These are phyloP conservation scores for Euwallacea similis DNA, from an alignment of 1,140 invertebrate genomes.

Conservation along the genomic window DNA sequence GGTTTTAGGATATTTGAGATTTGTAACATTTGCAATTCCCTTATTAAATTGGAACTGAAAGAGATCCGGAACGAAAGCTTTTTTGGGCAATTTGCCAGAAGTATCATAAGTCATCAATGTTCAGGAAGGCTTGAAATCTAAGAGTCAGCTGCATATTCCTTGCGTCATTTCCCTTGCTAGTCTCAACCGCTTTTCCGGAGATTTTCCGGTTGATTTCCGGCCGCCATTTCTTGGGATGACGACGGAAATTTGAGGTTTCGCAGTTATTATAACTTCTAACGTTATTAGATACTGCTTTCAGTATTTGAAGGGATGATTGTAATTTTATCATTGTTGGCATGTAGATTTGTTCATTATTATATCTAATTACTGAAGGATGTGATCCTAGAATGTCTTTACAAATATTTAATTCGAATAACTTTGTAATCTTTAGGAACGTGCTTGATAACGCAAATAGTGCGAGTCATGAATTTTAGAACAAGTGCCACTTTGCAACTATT, in stretches of 20 bases:
- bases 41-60: not conserved
- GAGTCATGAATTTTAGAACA: no score
- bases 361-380: no score
- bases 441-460: no score
- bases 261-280: not conserved
- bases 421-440: no score
- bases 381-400: no score
- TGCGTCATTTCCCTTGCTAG: constrained; percentile 37
- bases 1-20: constrained; percentile 26
- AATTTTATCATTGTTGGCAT: no score
- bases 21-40: not conserved
- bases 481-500: no score
- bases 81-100: constrained; percentile 37
- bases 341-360: no score
- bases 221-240: constrained; percentile 28
- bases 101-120: constrained; percentile 49
- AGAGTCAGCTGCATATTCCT: constrained; percentile 49
- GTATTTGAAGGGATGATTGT: no score
- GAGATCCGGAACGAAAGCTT: not conserved
- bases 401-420: no score
- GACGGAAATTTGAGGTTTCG: constrained; percentile 28
- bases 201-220: constrained; percentile 30
- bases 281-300: not conserved
- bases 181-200: constrained; percentile 21
- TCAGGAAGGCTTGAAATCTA: constrained; percentile 46